Percentiles rank a stretch among this genome's conserved stretches.
phyloP scores from a whole-genome alignment of 2,113 vertebrate species.

The Deroptyus accipitrinus region DNA sequence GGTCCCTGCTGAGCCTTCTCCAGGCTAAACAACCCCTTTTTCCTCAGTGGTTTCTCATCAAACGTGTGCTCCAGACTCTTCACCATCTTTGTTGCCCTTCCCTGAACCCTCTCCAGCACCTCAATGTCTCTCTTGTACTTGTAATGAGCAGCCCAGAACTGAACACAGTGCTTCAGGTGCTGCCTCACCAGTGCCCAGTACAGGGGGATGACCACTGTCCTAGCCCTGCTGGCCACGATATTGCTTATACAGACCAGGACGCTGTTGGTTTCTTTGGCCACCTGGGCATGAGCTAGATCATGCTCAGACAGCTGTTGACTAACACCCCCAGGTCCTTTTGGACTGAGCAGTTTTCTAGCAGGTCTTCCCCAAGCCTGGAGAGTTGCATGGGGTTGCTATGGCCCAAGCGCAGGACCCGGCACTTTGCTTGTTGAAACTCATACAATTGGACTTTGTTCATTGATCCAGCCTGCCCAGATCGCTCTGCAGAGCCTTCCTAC shows the following conservation, averaged over 20 bases:
- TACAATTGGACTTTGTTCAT: neutral
- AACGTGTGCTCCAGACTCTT: neutral
- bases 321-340: neutral
- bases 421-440: neutral
- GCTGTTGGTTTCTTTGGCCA: neutral
- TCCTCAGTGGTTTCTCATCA: neutral
- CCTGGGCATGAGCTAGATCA: fast-evolving
- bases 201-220: fast-evolving
- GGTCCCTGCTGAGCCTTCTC: neutral
- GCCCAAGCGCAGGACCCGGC: neutral
- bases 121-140: neutral
- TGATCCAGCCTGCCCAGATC: neutral
- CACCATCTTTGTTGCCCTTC: fast-evolving
- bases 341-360: neutral
- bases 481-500: neutral
- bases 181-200: neutral
- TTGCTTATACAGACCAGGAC: neutral
- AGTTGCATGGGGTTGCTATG: neutral
- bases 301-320: neutral
- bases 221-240: neutral
- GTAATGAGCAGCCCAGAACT: neutral
- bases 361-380: neutral
- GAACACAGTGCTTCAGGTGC: neutral
- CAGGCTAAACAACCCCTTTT: neutral
- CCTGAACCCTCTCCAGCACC: fast-evolving